Evolutionary conservation across 2,888 invertebrate genomes (phyloP), one percentile per base, ranked within the genome.

Genomic region (Polietes domitor): DNA sequence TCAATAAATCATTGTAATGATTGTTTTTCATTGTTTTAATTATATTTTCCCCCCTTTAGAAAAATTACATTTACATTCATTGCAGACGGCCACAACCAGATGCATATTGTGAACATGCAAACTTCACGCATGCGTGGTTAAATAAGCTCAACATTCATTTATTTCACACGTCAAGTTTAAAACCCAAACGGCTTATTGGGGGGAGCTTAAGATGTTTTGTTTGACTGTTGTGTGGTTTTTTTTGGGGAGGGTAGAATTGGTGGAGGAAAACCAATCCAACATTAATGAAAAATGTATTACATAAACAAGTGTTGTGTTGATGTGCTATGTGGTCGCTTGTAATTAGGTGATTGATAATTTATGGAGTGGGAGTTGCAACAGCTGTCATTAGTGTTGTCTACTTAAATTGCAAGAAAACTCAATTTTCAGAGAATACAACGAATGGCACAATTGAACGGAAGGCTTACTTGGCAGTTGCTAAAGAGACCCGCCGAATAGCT

Each of bases 71-170:
- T 63, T 41, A 65, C n/a, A 32, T 32, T 63, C 63, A 32, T 7
- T 21, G 19, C 53, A 28, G 32, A 63, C 17, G 3, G 37, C n/a
- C n/a, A 19, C 65, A 1, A 19, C 2, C 21, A 12, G 65, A 21
- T 12, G 10, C 17, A 19, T 4, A 7, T 32, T 37, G 68, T 9
- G 21, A 37, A 32, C 85, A 86, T 84, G 85, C 84, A 78, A 86
- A 84, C 85, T 84, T 86, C 73, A 86, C 83, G 85, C 85, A 80
- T 86, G 85, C 82, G 21, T 84, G 73, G 63, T 53, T 80, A 73
- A 86, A 86, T 76, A 43, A 79, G 55, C 75, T 76, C 76, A 81
- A 75, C 53, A 70, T 63, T 55, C 77, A 70, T 26, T 73, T 50
- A 81, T 63, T 84, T 81, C 78, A 84, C 84, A 79, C 84, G 73